A percentile compares a stretch with the other conserved stretches of the same genome.
phyloP scores from a whole-genome alignment of 1,140 invertebrate genomes.

The Oscheius sp. region DNA sequence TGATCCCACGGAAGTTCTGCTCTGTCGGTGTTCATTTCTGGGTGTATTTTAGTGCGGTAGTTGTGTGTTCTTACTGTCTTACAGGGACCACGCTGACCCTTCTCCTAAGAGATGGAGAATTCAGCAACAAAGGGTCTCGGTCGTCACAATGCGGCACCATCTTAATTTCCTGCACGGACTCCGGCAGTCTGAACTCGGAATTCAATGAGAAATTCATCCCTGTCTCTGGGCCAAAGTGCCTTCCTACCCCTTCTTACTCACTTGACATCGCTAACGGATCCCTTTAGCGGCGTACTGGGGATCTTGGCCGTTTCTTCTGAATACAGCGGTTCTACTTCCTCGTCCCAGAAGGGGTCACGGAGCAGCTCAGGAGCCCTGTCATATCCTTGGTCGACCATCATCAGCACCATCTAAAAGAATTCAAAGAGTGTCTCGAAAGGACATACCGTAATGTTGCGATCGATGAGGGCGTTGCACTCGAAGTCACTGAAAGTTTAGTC shows the following conservation, averaged over 20 bases:
- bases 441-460: conserved; percentile 32
- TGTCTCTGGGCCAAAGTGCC: background rate
- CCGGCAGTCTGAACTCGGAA: conserved; percentile 33
- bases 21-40: background rate
- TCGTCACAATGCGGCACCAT: conserved; percentile 33
- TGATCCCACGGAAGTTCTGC: conserved; percentile 15
- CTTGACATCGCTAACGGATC: conserved; percentile 36
- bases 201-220: too few species aligned
- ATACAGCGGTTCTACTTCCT: conserved; percentile 35
- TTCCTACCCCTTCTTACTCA: background rate
- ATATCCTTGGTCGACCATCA: conserved; percentile 41
- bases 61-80: conserved; percentile 11
- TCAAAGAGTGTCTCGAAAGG: background rate
- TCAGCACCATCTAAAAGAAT: conserved; percentile 30
- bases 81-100: conserved; percentile 33
- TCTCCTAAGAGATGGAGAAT: conserved; percentile 23
- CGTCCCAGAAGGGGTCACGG: conserved; percentile 37
- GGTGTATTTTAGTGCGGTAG: background rate
- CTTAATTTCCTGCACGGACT: conserved; percentile 30
- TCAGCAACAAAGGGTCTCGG: background rate
- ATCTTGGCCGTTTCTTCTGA: conserved; percentile 27
- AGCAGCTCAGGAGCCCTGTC: conserved; percentile 21
- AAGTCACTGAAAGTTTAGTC: conserved; percentile 11
- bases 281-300: conserved; percentile 20
- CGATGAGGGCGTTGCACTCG: conserved; percentile 35